Conservation (phyloP, 1,140 invertebrate species). For the Nixonia krombeini region DNA sequence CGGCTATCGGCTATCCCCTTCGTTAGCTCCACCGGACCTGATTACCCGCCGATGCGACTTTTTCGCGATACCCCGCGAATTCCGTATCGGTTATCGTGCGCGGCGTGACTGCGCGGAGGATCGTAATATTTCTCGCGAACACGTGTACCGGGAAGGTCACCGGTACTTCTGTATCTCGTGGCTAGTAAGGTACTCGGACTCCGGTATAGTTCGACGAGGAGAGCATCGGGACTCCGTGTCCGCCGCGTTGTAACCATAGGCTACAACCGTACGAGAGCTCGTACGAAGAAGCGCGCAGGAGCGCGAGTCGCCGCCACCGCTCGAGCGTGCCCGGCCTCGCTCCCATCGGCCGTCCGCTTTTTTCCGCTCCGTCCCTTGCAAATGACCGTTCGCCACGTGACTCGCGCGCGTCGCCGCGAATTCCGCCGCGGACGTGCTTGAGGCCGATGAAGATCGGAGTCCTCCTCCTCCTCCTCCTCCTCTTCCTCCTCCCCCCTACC, state of each 20-base stretch:
- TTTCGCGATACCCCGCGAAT: background rate
- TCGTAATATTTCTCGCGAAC: slow-evolving; percentile 61
- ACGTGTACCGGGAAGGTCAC: slow-evolving; percentile 62
- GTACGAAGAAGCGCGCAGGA: background rate
- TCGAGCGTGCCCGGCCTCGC: too few relatives aligned
- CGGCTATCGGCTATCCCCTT: background rate
- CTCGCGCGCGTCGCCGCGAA: background rate
- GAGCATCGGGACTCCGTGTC: too few relatives aligned
- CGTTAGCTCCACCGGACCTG: background rate
- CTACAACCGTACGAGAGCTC: slow-evolving; percentile 28
- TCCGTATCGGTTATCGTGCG: slow-evolving; percentile 41
- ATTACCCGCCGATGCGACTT: too few relatives aligned
- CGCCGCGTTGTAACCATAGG: slow-evolving; percentile 33
- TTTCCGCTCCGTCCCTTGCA: background rate
- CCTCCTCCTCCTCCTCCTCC: too few relatives aligned
- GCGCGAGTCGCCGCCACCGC: too few relatives aligned
- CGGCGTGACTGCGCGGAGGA: slow-evolving; percentile 50
- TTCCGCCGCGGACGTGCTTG: too few relatives aligned
- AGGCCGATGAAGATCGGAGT: too few relatives aligned
- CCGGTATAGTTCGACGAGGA: slow-evolving; percentile 21
- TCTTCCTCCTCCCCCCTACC: too few relatives aligned
- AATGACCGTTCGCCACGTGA: background rate
- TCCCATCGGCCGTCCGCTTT: background rate
- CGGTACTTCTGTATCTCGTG: slow-evolving; percentile 50
- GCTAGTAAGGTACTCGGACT: slow-evolving; percentile 36